Base-by-base conservation (phyloP, 2,797 vertebrate genomes). In the Phalanger gymnotis region DNA sequence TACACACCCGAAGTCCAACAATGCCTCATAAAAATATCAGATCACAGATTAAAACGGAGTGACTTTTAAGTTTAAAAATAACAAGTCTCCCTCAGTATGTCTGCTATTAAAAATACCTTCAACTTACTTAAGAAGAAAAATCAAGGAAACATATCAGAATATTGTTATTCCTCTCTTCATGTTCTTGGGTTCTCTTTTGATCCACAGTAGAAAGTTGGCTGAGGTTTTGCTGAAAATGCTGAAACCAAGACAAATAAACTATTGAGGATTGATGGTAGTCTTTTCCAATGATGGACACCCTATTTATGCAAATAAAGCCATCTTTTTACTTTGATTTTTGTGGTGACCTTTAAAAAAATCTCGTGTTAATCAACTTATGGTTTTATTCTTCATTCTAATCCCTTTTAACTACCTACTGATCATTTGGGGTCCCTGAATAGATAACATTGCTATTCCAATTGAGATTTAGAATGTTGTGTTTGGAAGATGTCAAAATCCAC, bases 1-100 rank as follows among this genome's bases (percentile, higher is more conserved):
- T 54, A 56, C 9, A 95, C 27, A 95, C 0, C 54, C 30, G 30
- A 96, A 96, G 53, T 93, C 90, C 95, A 98, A 94, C 93, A 98
- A 97, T 96, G 56, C 73, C 98, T 98, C 94, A 96, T 98, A 98
- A 98, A 98, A 98, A 97, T 97, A 98, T 97, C 95, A 96, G n/a
- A 91, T 98, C 97, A 97, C 96, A 97, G 95, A 97, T 98, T 97
- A 97, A 98, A 98, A 95, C 91, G 96, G 92, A 98, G 96, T 97
- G 61, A 96, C 91, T 97, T 97, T 54, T 96, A 97, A 96, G 52
- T 95, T 98, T 53, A 98, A 98, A 98, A 97, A 95, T 93, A 97
- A 81, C 51, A 97, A 94, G 52, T 89, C 47, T 95, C 96, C 51
- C 51, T 97, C 57, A 58, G 28, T 91, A 89, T 94, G 56, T 95